Base-by-base conservation (phyloP, 2,888 invertebrate genomes). In the Tanypteryx hageni region DNA sequence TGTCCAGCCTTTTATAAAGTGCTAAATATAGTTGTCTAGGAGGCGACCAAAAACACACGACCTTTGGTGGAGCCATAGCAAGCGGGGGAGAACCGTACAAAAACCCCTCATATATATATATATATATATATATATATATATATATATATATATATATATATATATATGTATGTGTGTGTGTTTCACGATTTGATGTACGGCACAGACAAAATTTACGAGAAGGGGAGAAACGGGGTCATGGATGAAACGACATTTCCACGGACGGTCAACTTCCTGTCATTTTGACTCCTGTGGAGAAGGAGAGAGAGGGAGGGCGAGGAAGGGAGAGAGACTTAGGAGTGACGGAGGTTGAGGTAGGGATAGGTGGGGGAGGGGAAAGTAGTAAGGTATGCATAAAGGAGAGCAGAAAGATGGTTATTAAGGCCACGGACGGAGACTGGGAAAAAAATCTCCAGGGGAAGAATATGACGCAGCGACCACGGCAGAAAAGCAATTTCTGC, bases 151-250 rank as follows among this genome's bases (percentile, higher is more conserved):
- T 44, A 44, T 44, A 44, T 44, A 44, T 44, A 44, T 3, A 44
- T 44, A 44, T 5, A 44, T 44, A 44, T n/a, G n/a, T n/a, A n/a
- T n/a, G n/a, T n/a, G n/a, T n/a, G n/a, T n/a, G n/a, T n/a, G n/a
- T 44, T 44, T 44, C 44, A 44, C n/a, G n/a, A 68, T 68, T 18
- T 68, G 68, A 44, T 18, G 8, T 68, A 22, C n/a, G 22, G 68
- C 18, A 68, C 2, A 18, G 44, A 8, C n/a, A 16, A 11, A 68
- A 68, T 68, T n/a, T 68, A 68, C 68, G 68, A 68, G 68, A 68
- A n/a, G 68, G 22, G 68, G 18, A n/a, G 64, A 68, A 68, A 68
- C 68, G n/a, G 68, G 68, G 68, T 68, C 68, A 68, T 22, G 68
- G 22, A 68, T 68, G 9, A 7, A 22, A 11, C 10, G 68, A 68